Base-by-base conservation (phyloP, 2,113 vertebrate species). In the Scortum barcoo region DNA sequence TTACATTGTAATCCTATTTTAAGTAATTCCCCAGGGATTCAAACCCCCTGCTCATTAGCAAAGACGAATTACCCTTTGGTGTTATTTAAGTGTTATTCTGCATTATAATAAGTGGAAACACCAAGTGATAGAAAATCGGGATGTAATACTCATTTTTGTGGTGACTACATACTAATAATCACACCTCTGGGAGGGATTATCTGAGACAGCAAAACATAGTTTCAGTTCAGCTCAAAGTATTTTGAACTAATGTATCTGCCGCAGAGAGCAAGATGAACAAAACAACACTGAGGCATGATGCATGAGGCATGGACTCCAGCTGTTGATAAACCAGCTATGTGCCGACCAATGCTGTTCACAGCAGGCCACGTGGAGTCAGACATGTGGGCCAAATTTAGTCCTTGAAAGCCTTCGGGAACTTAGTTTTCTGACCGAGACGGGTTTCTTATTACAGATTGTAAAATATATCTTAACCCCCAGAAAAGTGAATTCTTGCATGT, bases 321-420 rank as follows among this genome's bases (percentile, higher is more conserved):
- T 86, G 72, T 84, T 81, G 8, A 73, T 86, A 73, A 76, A 62
- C 68, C 67, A 72, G 65, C 38, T 78, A 50, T 83, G 66, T 76
- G 44, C 22, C 40, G 67, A 26, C 36, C 38, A 53, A 72, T 62
- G 28, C 50, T 63, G 54, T 12, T 44, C 67, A 72, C 48, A 76
- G 71, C 22, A 24, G 57, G 70, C 65, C 16, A 13, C 11, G 1
- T 36, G 80, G 40, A 65, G 65, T n/a, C 7, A 5, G 62, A 17
- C 7, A 51, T 78, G 30, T 67, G 68, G 26, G 56, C 40, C 76
- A 56, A 61, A 75, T 85, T 44, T 16, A 81, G 81, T 38, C 24
- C 40, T 42, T 1, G 0, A 28, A 54, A 51, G 48, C 44, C 20
- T 67, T 53, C 2, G 6, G 36, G 36, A 53, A 11, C 33, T 3